Base-by-base conservation (phyloP, 1,140 invertebrate genomes). In the Heterodera carotae region DNA sequence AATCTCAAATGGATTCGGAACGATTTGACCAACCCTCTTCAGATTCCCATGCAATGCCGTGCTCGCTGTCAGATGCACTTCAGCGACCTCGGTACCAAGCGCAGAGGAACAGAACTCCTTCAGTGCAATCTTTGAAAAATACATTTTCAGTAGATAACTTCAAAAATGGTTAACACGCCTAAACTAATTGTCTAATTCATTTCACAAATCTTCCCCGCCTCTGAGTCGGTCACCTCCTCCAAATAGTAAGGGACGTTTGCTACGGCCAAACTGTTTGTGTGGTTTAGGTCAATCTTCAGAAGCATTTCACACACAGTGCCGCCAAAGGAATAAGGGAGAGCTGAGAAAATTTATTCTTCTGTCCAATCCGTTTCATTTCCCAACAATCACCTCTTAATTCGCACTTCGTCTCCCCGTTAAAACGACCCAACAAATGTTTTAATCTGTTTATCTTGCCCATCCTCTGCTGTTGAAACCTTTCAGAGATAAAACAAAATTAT, bases 211-310 rank as follows among this genome's bases (percentile, higher is more conserved):
- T 43, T 43, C 12, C 39, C 39, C 6, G 6, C 39, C 12, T 6
- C 12, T 43, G 39, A 43, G 39, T 43, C 12, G 39, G n/a, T 56
- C 6, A 77, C 76, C n/a, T 33, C 69, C 33, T 33, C 34, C 48
- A 77, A 59, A 77, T 69, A 77, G 15, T 68, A 59, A 18, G 76
- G 76, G 18, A 77, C 69, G 29, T 72, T 77, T 6, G 69, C 29
- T 39, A 77, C 34, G n/a, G 76, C 27, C 29, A 77, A 48, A 59
- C 66, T 48, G 36, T 53, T 69, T 27, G 8, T 33, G 59, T 75
- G 22, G 8, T 36, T 72, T 3, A 69, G 10, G 66, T 60, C 69
- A 43, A 56, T 27, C 27, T 77, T 77, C 22, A 77, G 59, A n/a
- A 56, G 22, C 15, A 77, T 31, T 34, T 72, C 76, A 27, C 76